A percentile compares a stretch with the other conserved stretches of the same genome.
Conservation (phyloP, 2,797 vertebrate species). For the Lycodopsis pacificus region DNA sequence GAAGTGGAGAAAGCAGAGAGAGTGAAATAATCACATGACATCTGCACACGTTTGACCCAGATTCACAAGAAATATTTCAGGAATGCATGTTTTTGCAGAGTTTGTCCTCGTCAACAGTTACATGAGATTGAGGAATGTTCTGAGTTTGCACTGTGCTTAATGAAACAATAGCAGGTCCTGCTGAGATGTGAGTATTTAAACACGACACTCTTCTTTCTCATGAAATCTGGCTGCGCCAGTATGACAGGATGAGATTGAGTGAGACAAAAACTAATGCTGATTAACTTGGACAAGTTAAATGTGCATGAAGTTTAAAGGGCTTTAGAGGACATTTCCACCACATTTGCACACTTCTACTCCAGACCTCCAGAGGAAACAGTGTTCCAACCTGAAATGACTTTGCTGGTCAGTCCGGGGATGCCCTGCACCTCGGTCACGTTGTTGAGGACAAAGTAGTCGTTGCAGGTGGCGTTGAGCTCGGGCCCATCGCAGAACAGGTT, state of each 20-base stretch:
- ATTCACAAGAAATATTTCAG: constrained; percentile 39
- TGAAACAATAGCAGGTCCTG: background rate
- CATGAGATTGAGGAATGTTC: constrained; percentile 27
- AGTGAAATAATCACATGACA: constrained; percentile 1
- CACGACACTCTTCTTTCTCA: background rate
- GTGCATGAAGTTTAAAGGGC: background rate
- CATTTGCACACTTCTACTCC: background rate
- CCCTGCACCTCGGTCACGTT: constrained; percentile 91
- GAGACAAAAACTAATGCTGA: background rate
- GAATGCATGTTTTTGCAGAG: constrained; percentile 30
- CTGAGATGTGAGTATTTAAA: background rate
- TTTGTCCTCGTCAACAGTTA: constrained; percentile 34
- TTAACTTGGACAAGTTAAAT: background rate
- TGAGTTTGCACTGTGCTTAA: constrained; percentile 2
- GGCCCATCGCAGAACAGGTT: constrained; percentile 87
- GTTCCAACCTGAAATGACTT: constrained; percentile 88
- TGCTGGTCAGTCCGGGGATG: constrained; percentile 92
- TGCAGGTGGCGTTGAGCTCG: constrained; percentile 84
- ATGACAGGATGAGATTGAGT: background rate
- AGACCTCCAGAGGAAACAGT: background rate
- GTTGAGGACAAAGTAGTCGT: constrained; percentile 90
- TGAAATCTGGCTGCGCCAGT: background rate
- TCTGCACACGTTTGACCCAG: constrained; percentile 15
- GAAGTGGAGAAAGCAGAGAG: background rate
- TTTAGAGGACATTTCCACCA: background rate